Conservation (phyloP, 1,140 invertebrate species). For the Pentalonia nigronervosa region DNA sequence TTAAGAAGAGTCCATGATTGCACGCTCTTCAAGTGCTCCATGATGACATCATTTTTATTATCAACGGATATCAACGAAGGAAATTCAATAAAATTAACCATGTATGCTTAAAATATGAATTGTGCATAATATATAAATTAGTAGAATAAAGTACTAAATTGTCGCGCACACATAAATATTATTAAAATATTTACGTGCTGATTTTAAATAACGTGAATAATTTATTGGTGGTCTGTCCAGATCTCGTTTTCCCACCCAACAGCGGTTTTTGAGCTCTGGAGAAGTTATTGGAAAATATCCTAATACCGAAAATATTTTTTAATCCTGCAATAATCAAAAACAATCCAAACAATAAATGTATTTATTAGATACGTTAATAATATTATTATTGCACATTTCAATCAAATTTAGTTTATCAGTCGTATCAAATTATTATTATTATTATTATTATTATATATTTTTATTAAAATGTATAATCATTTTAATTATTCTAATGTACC, state of each 20-base stretch:
- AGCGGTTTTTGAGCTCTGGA: conserved; percentile 60
- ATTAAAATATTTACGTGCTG: conserved; percentile 19
- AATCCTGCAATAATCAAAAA: conserved; percentile 14
- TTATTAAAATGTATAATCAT: background rate
- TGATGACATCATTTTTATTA: background rate
- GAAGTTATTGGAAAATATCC: conserved; percentile 61
- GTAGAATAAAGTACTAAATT: background rate
- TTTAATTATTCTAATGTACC: background rate
- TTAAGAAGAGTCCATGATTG: background rate
- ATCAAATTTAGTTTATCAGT: background rate
- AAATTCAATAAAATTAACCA: background rate
- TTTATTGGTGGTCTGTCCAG: conserved; percentile 42
- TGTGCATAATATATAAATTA: background rate
- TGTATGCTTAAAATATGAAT: background rate
- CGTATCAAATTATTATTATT: no score
- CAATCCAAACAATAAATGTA: background rate
- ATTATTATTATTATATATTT: background rate
- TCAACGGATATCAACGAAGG: background rate
- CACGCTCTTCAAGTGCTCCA: background rate
- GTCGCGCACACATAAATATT: background rate
- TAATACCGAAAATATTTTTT: conserved; percentile 61
- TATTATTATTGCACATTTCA: background rate
- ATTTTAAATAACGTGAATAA: conserved; percentile 33
- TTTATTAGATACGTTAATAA: background rate
- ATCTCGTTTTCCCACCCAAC: conserved; percentile 61